Evolutionary conservation across 2,888 invertebrate species (phyloP).

Genomic region (Timema podura): DNA sequence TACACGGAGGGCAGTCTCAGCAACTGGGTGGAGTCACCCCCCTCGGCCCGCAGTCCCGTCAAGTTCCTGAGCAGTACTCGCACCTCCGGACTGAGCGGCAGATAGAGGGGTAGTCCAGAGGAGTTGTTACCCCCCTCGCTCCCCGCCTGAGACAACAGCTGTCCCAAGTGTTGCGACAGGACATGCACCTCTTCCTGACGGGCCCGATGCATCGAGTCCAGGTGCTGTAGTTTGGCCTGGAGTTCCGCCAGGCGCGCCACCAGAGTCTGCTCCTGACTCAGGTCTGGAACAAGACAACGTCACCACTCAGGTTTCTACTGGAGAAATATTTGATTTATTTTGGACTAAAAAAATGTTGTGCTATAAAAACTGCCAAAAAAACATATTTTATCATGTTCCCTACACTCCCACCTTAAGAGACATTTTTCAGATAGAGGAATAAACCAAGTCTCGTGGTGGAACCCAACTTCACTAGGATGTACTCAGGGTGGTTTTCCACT

Average conservation of each 20-base stretch:
- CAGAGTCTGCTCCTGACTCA: slow-evolving; percentile 61
- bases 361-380: no score
- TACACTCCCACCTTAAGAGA: no score
- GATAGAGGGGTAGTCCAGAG: slow-evolving; percentile 11
- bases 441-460: no score
- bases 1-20: slow-evolving; percentile 74
- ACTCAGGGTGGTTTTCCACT: no score
- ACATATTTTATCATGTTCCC: no score
- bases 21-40: slow-evolving; percentile 44
- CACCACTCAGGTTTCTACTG: slow-evolving; percentile 1
- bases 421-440: no score
- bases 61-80: slow-evolving; percentile 48
- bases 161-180: slow-evolving; percentile 61
- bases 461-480: no score
- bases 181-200: slow-evolving; percentile 72
- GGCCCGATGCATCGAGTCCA: slow-evolving; percentile 73
- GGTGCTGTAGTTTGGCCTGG: slow-evolving; percentile 70
- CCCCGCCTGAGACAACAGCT: slow-evolving; percentile 37
- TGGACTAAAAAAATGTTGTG: no score
- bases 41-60: slow-evolving; percentile 48
- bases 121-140: slow-evolving; percentile 12
- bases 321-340: not conserved
- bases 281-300: slow-evolving; percentile 49
- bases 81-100: slow-evolving; percentile 46
- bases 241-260: slow-evolving; percentile 70